Evolutionary conservation across 2,888 invertebrate genomes (phyloP), one percentile per base, ranked within the genome.

Genomic region (Trilocha varians): DNA sequence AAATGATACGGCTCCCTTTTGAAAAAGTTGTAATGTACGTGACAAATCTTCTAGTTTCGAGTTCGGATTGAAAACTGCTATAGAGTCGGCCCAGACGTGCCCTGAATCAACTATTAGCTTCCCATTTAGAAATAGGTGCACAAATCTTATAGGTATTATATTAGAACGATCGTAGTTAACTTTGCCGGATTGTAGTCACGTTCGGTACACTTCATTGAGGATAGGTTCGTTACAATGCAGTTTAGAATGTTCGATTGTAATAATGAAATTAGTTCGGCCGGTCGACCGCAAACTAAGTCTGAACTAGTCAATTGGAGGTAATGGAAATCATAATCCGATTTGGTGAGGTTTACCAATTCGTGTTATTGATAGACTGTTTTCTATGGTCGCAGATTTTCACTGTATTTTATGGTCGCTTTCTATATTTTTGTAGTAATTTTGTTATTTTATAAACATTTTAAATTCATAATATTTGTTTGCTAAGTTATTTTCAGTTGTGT

Each of bases 41-140:
- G 84, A 83, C 84, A 82, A 83, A 80, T 84, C 83, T 80, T 73
- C 77, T 70, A 77, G 76, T 77, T 79, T 75, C 71, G 70, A 76
- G 69, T 76, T 73, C 59, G 78, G 78, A 84, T 83, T 83, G 84
- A 84, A 84, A 84, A 84, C 82, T 83, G 74, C 78, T 78, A 82
- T 83, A 82, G 82, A 82, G 72, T 72, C 66, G 65, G 67, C 55
- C 62, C 52, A 57, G 64, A 80, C 83, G 84, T 83, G 84, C 66
- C 47, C 54, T 52, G 84, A 80, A 79, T 83, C 57, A 54, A 52
- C 65, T 72, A 78, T 76, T 65, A 70, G 65, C 53, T 64, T 59
- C 63, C 70, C 68, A 71, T 78, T 78, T 76, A 71, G 71, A 72
- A 72, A 69, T 72, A 70, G 72, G 65, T 73, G 63, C 64, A 62